These are phyloP conservation scores for Myxocyprinus asiaticus DNA, from an alignment of 2,113 vertebrate genomes.

Conservation along the genomic window DNA sequence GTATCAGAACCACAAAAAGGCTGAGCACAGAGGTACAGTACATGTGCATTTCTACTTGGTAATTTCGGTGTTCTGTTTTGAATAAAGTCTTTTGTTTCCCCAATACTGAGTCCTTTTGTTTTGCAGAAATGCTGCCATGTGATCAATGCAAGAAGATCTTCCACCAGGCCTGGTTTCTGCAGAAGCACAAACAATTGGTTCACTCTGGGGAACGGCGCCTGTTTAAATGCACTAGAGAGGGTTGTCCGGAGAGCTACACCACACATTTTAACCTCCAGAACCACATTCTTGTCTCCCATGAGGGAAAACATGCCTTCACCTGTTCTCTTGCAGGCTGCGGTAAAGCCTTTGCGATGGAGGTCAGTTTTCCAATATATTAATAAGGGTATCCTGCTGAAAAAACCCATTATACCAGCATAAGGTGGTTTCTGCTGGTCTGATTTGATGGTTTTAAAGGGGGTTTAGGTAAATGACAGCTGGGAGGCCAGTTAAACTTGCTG, in stretches of 20 bases:
- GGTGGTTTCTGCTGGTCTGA: too few relatives aligned
- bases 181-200: conserved; percentile 74
- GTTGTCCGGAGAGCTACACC: conserved; percentile 82
- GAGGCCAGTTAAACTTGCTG: too few relatives aligned
- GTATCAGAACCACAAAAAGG: conserved; percentile 79
- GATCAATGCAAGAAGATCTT: conserved; percentile 79
- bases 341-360: conserved; percentile 88
- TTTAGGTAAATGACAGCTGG: too few relatives aligned
- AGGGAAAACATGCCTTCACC: conserved; percentile 76
- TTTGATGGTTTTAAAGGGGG: too few relatives aligned
- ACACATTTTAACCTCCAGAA: conserved; percentile 84
- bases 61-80: background rate
- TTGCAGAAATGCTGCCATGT: conserved; percentile 74
- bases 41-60: background rate
- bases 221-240: conserved; percentile 75
- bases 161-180: conserved; percentile 78
- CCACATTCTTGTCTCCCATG: conserved; percentile 87
- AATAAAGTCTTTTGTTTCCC: too few relatives aligned
- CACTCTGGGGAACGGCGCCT: conserved; percentile 72
- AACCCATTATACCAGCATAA: too few relatives aligned
- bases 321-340: conserved; percentile 81
- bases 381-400: too few relatives aligned
- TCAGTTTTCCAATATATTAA: conserved; percentile 48
- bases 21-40: conserved; percentile 77
- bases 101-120: background rate